Evolutionary conservation across 2,113 vertebrate species (phyloP), one percentile per base, ranked within the genome.

Genomic region (Neotragus pygmaeus): DNA sequence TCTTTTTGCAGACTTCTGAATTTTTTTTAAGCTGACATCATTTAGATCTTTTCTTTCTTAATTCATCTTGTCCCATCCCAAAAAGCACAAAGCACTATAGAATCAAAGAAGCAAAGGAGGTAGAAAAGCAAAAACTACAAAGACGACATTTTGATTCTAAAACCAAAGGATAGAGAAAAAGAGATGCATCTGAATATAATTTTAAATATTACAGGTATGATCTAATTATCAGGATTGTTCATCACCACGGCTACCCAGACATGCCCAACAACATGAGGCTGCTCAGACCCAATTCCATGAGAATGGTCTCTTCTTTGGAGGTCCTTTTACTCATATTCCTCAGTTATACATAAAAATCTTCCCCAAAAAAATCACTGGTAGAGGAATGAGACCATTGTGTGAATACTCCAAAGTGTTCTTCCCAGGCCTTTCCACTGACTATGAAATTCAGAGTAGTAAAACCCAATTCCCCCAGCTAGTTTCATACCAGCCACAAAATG

Each of bases 81-180:
- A 90, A 85, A 5, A 93, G 36, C 70, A 96, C 28, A 95, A 82
- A 92, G 43, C n/a, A 77, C 55, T 83, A 89, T 2, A 62, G 47
- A 95, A 64, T 45, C 87, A 95, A 90, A 95, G 19, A 28, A 97
- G 87, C 51, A 96, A 95, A 96, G 16, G 11, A 15, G 6, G 16
- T 25, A 13, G 15, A 93, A 58, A 84, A 25, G 5, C 64, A 81
- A 64, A 78, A 92, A n/a, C 47, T 92, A 92, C 30, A 92, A 87
- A 19, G 43, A 96, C 49, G 43, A 88, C 14, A 90, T 55, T 85
- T 53, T 97, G 33, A 91, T 70, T 77, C 60, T 95, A 86, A 91
- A 97, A 92, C 62, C 45, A 93, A 78, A 91, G 45, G 21, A 88
- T 6, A 87, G 49, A 39, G n/a, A 19, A 73, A 92, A 73, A 78